These are phyloP conservation scores for Ciona savignyi DNA, from an alignment of 23 tunicate species.

Conservation along the genomic window DNA sequence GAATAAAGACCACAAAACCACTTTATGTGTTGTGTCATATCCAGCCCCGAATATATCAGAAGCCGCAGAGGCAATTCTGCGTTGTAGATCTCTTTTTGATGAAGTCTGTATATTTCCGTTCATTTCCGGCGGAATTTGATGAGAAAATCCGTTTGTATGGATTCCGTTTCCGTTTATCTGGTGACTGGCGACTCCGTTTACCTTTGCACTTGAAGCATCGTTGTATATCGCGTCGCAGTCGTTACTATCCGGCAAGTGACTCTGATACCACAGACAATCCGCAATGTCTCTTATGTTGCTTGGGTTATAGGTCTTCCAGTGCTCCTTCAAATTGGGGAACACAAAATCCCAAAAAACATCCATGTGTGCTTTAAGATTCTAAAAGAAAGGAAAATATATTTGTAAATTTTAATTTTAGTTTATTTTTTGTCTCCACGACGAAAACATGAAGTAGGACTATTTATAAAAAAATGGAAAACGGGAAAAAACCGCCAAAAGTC, in stretches of 20 bases:
- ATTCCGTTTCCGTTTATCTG: too few species aligned
- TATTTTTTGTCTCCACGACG: too few species aligned
- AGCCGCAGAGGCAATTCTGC: slow-evolving; percentile 17
- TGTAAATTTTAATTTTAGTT: too few species aligned
- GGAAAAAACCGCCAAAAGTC: too few species aligned
- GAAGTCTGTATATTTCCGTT: background rate
- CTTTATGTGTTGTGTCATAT: slow-evolving; percentile 30
- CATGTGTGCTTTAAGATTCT: background rate
- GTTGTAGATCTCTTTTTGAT: background rate
- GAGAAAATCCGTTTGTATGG: background rate
- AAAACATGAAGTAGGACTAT: too few species aligned
- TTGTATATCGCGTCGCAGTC: background rate
- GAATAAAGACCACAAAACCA: slow-evolving; percentile 24
- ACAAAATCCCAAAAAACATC: background rate
- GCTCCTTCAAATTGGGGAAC: background rate
- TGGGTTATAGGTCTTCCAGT: background rate
- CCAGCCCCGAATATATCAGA: slow-evolving; percentile 64
- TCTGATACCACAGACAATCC: background rate
- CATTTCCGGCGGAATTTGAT: too few species aligned
- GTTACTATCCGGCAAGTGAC: background rate
- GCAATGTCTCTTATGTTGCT: background rate
- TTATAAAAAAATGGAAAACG: too few species aligned
- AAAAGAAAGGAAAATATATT: too few species aligned
- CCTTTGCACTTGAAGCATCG: background rate
- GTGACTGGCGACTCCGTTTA: background rate